Evolutionary conservation across 92 coral and sea anemone genomes (phyloP), one percentile per base, ranked within the genome.

Genomic region (Siderastrea radians): DNA sequence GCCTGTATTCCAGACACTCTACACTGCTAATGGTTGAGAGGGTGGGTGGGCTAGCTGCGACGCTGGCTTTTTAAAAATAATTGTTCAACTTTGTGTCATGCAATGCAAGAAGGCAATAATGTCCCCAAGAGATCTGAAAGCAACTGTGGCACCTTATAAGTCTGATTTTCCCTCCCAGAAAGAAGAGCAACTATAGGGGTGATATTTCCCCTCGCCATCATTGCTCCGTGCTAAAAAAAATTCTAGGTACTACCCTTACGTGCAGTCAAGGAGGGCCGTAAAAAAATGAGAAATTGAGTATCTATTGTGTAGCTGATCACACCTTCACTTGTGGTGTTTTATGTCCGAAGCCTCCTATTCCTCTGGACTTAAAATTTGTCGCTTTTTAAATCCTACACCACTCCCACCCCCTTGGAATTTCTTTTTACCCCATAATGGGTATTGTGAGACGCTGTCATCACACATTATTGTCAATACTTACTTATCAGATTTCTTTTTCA

Each of bases 401-500:
- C 57, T 76, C 58, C 78, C 49, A 73, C 5, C 19, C 55, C 49
- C 7, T 44, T 16, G 57, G 78, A 47, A 73, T 47, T 44, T 45
- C 57, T 73, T 0, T 73, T 16, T 45, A 8, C 78, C 14, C 38
- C 38, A 26, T 26, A 26, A 26, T 26, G 38, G 38, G 38, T 10
- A 47, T 50, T 10, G 17, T 73, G 49, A 55, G 50, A 7, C 38
- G 0, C 50, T 47, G 50, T 12, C 62, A 58, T 80, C 49, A 3
- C 10, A 65, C 68, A 57, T 15, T 80, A 17, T 44, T 43, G 52
- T 38, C 62, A 14, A 5, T 53, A 5, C 92, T 91, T 89, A 94
- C 95, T 13, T 89, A 1, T 89, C 72, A 1, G 93, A 51, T 52
- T 92, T 92, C 45, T 19, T 74, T 60, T 69, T 55, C 91, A 92